Percentiles rank a stretch among this genome's conserved stretches.
phyloP scores from a whole-genome alignment of 2,888 invertebrate species.

The Ceramica pisi region DNA sequence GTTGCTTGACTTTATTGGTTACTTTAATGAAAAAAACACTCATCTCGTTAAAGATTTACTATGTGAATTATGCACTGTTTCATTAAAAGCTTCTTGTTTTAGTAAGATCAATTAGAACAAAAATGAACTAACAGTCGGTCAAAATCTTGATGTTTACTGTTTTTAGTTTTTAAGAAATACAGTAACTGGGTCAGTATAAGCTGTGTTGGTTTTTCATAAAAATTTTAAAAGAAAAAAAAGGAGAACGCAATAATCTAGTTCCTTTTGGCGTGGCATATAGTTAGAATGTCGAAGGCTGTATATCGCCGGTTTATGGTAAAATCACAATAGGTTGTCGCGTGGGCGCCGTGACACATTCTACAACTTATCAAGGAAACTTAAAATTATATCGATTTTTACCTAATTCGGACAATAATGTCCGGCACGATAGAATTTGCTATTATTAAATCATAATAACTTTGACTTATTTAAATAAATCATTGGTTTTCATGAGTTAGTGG shows the following conservation, averaged over 20 bases:
- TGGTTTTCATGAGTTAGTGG: neutral
- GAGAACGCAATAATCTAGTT: neutral
- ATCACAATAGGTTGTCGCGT: conserved; percentile 68
- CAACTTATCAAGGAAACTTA: conserved; percentile 70
- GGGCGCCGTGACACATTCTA: conserved; percentile 73
- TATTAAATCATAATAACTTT: conserved; percentile 47
- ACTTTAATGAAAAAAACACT: neutral
- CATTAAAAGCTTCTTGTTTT: neutral
- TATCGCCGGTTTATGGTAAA: conserved; percentile 58
- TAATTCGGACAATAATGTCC: conserved; percentile 65
- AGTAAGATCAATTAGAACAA: neutral
- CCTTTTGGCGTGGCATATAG: conserved; percentile 43
- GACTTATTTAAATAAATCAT: conserved; percentile 42
- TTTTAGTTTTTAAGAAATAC: neutral
- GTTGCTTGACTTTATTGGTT: neutral
- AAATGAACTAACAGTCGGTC: neutral
- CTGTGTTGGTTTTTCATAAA: neutral
- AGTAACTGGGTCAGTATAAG: neutral
- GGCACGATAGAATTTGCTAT: conserved; percentile 46
- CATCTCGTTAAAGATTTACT: too few relatives aligned
- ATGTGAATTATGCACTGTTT: neutral
- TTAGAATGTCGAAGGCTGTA: conserved; percentile 49
- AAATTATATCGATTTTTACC: conserved; percentile 66
- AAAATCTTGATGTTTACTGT: neutral
- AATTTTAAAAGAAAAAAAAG: neutral